phyloP scores from a whole-genome alignment of 2,888 invertebrate genomes.

The Drosophila mimetica region DNA sequence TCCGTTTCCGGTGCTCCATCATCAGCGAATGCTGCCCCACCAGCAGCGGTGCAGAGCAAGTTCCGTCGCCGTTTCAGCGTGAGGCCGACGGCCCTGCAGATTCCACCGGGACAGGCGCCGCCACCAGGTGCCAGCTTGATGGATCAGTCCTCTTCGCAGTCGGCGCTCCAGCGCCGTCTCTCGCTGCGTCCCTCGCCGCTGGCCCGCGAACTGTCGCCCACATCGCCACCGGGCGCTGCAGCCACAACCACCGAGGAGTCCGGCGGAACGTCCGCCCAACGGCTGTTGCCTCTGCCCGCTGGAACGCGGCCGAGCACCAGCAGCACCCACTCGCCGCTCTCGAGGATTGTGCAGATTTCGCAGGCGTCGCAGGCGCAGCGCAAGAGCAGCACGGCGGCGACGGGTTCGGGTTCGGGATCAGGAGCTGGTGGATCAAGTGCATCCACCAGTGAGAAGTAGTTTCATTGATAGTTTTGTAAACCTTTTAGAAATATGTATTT shows the following conservation, averaged over 20 bases:
- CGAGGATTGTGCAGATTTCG: slow-evolving; percentile 83
- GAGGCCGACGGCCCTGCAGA: slow-evolving; percentile 83
- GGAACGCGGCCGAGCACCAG: slow-evolving; percentile 73
- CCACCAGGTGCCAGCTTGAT: slow-evolving; percentile 70
- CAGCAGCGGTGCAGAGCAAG: slow-evolving; percentile 56
- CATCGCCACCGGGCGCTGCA: slow-evolving; percentile 41
- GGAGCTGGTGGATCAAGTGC: background rate
- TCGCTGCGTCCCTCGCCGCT: slow-evolving; percentile 83
- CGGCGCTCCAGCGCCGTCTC: slow-evolving; percentile 81
- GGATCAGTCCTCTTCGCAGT: slow-evolving; percentile 68
- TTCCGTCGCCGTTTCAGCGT: slow-evolving; percentile 83
- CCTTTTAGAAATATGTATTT: slow-evolving; percentile 14
- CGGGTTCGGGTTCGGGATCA: slow-evolving; percentile 1
- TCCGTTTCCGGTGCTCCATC: background rate
- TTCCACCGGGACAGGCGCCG: slow-evolving; percentile 83
- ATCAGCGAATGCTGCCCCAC: slow-evolving; percentile 10
- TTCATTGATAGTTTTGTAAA: background rate
- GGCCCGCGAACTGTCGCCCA: slow-evolving; percentile 75
- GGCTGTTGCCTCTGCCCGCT: slow-evolving; percentile 62
- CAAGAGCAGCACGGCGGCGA: slow-evolving; percentile 72
- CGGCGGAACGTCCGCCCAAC: slow-evolving; percentile 50
- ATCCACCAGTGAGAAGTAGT: slow-evolving; percentile 20
- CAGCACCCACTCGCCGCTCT: slow-evolving; percentile 83
- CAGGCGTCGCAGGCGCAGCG: slow-evolving; percentile 84
- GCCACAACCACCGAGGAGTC: slow-evolving; percentile 39